Evolutionary conservation across 2,888 invertebrate genomes (phyloP).

Genomic region (Dolomedes plantarius): DNA sequence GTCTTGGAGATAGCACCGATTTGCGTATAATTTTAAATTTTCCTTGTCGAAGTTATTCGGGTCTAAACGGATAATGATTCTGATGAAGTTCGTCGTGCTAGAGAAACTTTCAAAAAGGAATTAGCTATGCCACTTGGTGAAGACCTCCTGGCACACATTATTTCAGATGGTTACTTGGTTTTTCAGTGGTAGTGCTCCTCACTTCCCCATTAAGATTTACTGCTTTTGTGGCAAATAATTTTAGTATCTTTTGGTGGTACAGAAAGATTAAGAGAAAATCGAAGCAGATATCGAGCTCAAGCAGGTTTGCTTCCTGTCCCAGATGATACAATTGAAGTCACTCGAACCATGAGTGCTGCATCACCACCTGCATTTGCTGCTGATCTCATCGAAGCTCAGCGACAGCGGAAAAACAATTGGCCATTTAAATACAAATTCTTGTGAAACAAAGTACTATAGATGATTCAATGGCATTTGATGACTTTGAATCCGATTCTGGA

Average conservation of each 20-base stretch:
- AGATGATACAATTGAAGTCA: constrained; percentile 97
- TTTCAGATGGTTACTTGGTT: constrained; percentile 97
- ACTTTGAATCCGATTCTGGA: constrained; percentile 81
- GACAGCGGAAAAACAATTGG: constrained; percentile 84
- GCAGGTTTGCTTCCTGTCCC: constrained; percentile 85
- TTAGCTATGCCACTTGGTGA: constrained; percentile 82
- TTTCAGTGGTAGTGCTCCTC: constrained; percentile 95
- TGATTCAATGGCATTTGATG: constrained; percentile 85
- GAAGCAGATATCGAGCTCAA: constrained; percentile 80
- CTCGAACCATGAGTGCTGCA: constrained; percentile 93
- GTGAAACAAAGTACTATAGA: constrained; percentile 95
- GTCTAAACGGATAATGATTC: constrained; percentile 75
- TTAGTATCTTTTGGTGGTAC: constrained; percentile 95
- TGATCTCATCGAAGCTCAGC: constrained; percentile 90
- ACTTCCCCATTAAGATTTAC: constrained; percentile 97
- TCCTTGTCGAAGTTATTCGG: constrained; percentile 93
- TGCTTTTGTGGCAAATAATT: constrained; percentile 96
- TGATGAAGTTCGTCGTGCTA: constrained; percentile 76
- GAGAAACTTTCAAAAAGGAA: constrained; percentile 81
- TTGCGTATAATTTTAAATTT: constrained; percentile 94
- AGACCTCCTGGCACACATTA: constrained; percentile 90
- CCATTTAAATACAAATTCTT: constrained; percentile 80
- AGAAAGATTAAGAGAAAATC: constrained; percentile 86
- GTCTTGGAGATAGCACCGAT: constrained; percentile 92
- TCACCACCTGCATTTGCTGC: constrained; percentile 95